Base-by-base conservation (phyloP, 2,888 invertebrate species). In the Lottia gigantea region DNA sequence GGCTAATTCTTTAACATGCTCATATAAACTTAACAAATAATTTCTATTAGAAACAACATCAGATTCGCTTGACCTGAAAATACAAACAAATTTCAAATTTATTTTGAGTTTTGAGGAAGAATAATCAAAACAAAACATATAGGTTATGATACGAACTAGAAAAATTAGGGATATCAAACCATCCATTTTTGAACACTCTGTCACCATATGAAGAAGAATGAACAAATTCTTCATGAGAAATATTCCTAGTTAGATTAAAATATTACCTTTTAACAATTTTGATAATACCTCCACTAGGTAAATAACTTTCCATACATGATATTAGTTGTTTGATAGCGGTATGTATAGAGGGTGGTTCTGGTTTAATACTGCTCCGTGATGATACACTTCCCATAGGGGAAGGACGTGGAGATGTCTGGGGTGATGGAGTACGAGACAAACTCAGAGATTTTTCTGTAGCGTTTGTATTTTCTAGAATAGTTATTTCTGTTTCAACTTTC, bases 1-100 rank as follows among this genome's bases (percentile, higher is more conserved):
- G 0, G 85, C 82, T 72, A 86, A 74, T 26, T 82, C 83, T 67
- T 83, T 83, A 23, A 85, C 82, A 72, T 87, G 86, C 64, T 85
- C 83, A 72, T 86, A 85, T 72, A 86, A 68, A 72, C 82, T 83
- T 31, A 82, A 78, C 55, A 87, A 73, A 66, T 83, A 87, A 68
- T 84, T 84, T 70, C 76, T 77, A 66, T 78, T 74, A 12, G 64
- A 66, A 4, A 40, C 64, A 64, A 31, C 31, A n/a, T 12, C 12
- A 40, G n/a, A 11, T 2, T 14, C 19, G 11, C 23, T 55, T 12
- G 26, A 49, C 26, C 66, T 31, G 26, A 26, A 47, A 47, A 40
- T 64, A 40, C 40, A 14, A 64, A 19, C 26, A 19, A 64, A 31
- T 4, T 12, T 19, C 40, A 25, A 6, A 4, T 40, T 7, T n/a